Base-by-base conservation (phyloP, 2,888 invertebrate species). In the Esperia sulphurella region DNA sequence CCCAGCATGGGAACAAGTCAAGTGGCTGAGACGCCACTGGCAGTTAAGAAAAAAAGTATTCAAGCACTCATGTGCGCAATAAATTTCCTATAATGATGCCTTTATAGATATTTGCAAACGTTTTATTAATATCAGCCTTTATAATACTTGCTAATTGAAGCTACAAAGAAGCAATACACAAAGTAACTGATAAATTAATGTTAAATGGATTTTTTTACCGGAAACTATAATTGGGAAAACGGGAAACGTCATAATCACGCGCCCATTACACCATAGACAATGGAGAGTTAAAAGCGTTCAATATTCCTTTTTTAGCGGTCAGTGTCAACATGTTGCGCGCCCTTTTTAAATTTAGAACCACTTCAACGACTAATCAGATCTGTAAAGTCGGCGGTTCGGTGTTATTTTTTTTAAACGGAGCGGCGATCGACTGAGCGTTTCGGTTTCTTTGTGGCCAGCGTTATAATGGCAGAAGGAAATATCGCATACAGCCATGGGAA, bases 331-430 rank as follows among this genome's bases (percentile, higher is more conserved):
- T 39, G 68, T 21, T 21, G 21, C 67, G 76, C 78, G 65, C 70
- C 45, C 77, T 78, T 79, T 83, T 85, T 83, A 86, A 85, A 86
- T 84, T 83, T 83, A 84, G 85, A 86, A 86, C 82, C 86, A 85
- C 87, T 86, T 83, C 83, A 81, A 63, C 68, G 62, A 67, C 79
- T 87, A 88, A 88, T 86, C 79, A 87, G 85, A 83, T 85, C 71
- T 75, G 88, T 88, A 88, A 89, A 88, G 86, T 74, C 76, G 78
- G 79, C 69, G 65, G 75, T 75, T 77, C 70, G 61, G 57, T 58
- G 57, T 41, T 45, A 51, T 48, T 52, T 66, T 66, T 67, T 73
- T 64, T 71, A 61, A 68, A 73, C 72, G 65, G 69, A 69, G 74
- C 77, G 74, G 74, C 70, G 58, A 68, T 61, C 54, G 64, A 57